These are phyloP conservation scores for Pseudopodoces humilis DNA, from an alignment of 2,113 vertebrate species.

Conservation along the genomic window DNA sequence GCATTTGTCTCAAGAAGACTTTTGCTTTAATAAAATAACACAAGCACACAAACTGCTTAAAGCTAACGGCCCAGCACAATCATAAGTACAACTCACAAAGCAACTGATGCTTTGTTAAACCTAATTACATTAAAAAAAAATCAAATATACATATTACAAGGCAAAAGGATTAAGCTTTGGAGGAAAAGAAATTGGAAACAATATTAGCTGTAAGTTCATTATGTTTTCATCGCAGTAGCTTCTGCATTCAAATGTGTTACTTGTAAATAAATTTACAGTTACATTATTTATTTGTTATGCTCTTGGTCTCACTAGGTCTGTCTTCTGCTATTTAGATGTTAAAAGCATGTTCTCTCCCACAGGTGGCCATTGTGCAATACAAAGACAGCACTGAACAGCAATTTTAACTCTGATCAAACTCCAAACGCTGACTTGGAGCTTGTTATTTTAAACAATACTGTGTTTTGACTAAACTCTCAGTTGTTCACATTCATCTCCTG, in stretches of 20 bases:
- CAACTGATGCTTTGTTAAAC: constrained; percentile 48
- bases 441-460: neutral
- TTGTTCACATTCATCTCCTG: neutral
- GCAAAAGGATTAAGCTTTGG: constrained; percentile 54
- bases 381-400: neutral
- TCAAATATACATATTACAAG: constrained; percentile 59
- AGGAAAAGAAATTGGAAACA: constrained; percentile 40
- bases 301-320: neutral
- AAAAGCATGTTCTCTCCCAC: neutral
- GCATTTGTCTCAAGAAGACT: neutral
- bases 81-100: constrained; percentile 19
- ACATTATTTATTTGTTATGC: neutral
- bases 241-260: neutral
- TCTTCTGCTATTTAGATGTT: neutral
- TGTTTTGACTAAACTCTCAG: neutral
- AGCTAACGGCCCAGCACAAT: constrained; percentile 21
- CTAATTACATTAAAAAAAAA: constrained; percentile 19
- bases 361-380: neutral
- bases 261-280: neutral
- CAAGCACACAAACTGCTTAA: constrained; percentile 54
- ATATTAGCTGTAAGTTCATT: constrained; percentile 6
- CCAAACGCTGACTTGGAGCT: neutral
- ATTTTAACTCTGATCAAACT: neutral
- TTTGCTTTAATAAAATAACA: constrained; percentile 24
- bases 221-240: constrained; percentile 4